Base-by-base conservation (phyloP, 2,113 vertebrate species). In the Lophochroa leadbeateri region DNA sequence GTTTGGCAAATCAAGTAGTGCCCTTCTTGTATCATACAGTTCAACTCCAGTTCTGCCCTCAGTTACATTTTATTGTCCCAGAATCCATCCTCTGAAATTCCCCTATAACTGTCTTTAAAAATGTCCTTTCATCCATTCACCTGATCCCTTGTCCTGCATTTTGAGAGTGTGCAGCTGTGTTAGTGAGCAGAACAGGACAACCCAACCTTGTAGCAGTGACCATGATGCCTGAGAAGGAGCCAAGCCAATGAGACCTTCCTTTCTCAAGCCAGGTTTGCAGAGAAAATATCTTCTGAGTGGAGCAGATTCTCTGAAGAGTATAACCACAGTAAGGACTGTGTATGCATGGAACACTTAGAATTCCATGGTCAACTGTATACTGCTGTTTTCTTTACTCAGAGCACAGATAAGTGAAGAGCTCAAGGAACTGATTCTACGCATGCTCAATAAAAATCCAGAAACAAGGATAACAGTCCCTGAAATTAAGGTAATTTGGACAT, bases 401-500 rank as follows among this genome's bases (percentile, higher is more conserved):
- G 98, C 98, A 67, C 81, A 95, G 64, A 96, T 98, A 92, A 99
- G 98, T 7, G 98, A 99, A 20, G 98, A 98, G 77, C 98, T 99
- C 78, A 98, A 97, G 96, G 98, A 98, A 14, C 97, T 99, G 79
- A 98, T 99, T 69, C 92, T 99, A 55, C 97, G 93, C 93, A 99
- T 99, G 99, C 96, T 99, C 6, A 98, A 99, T 95, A 99, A 99
- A 97, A 98, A 99, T 77, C 99, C 99, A 5, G 99, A 99, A 97
- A 98, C 90, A 1, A 98, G 99, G 97, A 99, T 99, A 95, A 99
- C 98, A 35, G 98, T 99, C 90, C 98, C 99, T 31, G 98, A 99
- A 92, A 99, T 99, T 96, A 99, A 99, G 98, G 99, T 99, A 63
- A 88, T 91, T 55, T 76, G 50, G 37, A 24, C 31, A 8, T 58